Percentiles rank a stretch among this genome's conserved stretches.
Conservation (phyloP, 1,140 invertebrate species). For the Nephila pilipes region DNA sequence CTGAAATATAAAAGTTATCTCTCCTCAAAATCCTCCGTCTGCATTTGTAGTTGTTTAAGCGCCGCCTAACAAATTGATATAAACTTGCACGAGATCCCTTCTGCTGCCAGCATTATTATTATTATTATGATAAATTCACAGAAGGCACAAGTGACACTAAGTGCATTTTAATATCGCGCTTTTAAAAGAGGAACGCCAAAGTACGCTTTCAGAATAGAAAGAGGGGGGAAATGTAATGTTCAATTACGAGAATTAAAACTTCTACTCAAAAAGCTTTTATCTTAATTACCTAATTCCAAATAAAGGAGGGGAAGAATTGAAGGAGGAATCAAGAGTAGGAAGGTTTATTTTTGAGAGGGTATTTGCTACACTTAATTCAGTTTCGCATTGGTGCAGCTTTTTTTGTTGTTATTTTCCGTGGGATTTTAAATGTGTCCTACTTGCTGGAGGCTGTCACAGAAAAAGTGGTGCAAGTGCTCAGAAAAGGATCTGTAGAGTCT, state of each 20-base stretch:
- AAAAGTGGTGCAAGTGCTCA: background rate
- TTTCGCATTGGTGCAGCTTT: background rate
- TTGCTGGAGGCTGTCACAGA: background rate
- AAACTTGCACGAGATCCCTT: background rate
- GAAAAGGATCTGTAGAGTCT: too few species aligned
- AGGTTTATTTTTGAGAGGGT: constrained; percentile 39
- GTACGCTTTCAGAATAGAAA: background rate
- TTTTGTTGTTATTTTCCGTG: constrained; percentile 4
- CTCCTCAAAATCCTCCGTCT: constrained; percentile 13
- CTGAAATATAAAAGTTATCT: too few species aligned
- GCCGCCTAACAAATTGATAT: constrained; percentile 43
- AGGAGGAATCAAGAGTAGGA: background rate
- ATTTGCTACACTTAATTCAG: constrained; percentile 57
- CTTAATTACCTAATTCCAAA: constrained; percentile 69
- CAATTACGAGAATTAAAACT: constrained; percentile 73
- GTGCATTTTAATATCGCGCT: constrained; percentile 69
- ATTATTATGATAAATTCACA: constrained; percentile 65
- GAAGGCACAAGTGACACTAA: constrained; percentile 51
- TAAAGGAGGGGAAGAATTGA: background rate
- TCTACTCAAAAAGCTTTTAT: constrained; percentile 74
- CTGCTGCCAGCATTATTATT: background rate
- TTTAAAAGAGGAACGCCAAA: constrained; percentile 38
- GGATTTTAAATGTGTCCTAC: constrained; percentile 3
- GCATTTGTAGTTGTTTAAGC: constrained; percentile 1
- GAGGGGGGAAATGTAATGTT: constrained; percentile 62